These are phyloP conservation scores for Pherbina coryleti DNA, from an alignment of 2,888 invertebrate genomes.

Conservation along the genomic window DNA sequence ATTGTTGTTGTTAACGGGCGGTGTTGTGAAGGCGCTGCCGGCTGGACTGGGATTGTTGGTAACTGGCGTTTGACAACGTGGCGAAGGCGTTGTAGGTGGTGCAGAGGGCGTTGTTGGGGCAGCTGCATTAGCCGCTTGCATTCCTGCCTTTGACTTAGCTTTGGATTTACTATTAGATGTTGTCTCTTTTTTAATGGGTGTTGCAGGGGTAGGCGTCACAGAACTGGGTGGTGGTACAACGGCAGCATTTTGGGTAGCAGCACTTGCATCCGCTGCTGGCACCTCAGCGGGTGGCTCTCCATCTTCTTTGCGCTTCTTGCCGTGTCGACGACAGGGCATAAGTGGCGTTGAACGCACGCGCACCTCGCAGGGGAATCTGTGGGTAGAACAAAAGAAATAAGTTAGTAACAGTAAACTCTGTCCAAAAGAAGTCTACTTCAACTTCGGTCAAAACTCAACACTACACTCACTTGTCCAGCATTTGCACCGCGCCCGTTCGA, in stretches of 20 bases:
- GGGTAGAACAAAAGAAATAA: constrained; percentile 44
- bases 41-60: constrained; percentile 74
- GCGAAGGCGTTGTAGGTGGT: constrained; percentile 67
- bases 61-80: constrained; percentile 68
- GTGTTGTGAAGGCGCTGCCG: constrained; percentile 70
- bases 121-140: constrained; percentile 49
- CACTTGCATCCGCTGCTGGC: constrained; percentile 55
- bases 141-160: constrained; percentile 56
- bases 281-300: constrained; percentile 68
- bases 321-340: constrained; percentile 84
- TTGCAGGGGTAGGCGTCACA: constrained; percentile 44
- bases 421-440: neutral
- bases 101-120: constrained; percentile 59
- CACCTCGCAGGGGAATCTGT: constrained; percentile 88
- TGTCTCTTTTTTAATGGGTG: constrained; percentile 55
- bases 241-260: constrained; percentile 41
- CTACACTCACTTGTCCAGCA: constrained; percentile 85
- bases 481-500: constrained; percentile 83
- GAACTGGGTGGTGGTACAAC: constrained; percentile 45
- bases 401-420: neutral
- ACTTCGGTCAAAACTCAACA: constrained; percentile 66
- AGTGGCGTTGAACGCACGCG: constrained; percentile 87
- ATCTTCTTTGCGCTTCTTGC: constrained; percentile 81
- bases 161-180: constrained; percentile 51
- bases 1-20: constrained; percentile 64